Evolutionary conservation across 1,140 invertebrate species (phyloP).

Genomic region (Sipha flava): DNA sequence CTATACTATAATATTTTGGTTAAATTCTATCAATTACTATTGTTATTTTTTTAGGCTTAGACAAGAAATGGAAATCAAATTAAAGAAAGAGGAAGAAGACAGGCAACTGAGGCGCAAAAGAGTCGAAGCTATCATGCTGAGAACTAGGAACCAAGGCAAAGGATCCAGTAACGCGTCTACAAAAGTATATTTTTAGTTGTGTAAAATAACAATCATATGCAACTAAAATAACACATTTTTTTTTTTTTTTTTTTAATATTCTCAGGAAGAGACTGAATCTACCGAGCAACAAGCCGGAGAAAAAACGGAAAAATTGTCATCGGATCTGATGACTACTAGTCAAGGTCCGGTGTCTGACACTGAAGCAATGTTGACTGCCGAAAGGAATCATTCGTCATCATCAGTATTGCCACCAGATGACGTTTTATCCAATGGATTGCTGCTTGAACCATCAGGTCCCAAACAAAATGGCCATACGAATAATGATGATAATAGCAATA

Average conservation of each 20-base stretch:
- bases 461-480: conserved; percentile 14
- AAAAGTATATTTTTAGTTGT: conserved; percentile 35
- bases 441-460: neutral
- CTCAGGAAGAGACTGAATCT: conserved; percentile 22
- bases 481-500: neutral
- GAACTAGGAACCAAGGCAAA: conserved; percentile 55
- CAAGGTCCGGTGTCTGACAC: neutral
- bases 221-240: too few species aligned
- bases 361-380: neutral
- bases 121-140: conserved; percentile 74
- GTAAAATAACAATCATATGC: too few species aligned
- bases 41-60: conserved; percentile 51
- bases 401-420: neutral
- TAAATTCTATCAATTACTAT: neutral
- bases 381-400: neutral
- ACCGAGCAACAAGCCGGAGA: neutral
- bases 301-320: neutral
- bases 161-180: conserved; percentile 36
- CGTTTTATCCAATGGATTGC: neutral
- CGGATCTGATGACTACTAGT: neutral
- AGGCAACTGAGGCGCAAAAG: conserved; percentile 64
- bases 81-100: conserved; percentile 72
- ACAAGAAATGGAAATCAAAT: conserved; percentile 61
- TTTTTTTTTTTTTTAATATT: neutral
- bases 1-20: too few species aligned